phyloP scores from a whole-genome alignment of 2,113 vertebrate species.

The Tragulus kanchil region DNA sequence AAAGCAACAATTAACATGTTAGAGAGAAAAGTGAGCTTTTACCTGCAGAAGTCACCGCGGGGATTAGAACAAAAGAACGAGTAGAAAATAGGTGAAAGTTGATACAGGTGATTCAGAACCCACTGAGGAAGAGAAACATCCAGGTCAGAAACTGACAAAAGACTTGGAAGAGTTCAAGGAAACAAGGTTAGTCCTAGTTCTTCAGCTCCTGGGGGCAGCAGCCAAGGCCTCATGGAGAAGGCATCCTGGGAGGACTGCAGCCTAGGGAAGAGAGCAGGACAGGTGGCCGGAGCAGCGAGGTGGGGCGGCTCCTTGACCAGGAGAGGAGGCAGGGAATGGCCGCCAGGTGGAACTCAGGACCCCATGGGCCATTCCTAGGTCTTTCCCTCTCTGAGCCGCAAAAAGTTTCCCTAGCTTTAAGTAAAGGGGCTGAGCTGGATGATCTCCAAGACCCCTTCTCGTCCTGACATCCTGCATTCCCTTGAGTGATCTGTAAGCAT shows the following conservation, averaged over 20 bases:
- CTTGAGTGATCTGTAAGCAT: not conserved
- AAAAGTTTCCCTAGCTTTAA: not conserved
- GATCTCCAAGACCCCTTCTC: not conserved
- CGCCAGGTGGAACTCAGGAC: not conserved
- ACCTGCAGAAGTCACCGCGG: not conserved
- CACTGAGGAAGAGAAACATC: not conserved
- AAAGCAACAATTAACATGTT: conserved; percentile 12
- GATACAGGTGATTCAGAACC: not conserved
- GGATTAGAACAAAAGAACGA: not conserved
- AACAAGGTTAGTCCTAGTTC: not conserved
- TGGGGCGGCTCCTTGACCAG: not conserved
- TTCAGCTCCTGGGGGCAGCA: not conserved
- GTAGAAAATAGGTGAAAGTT: not conserved
- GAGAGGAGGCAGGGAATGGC: not conserved
- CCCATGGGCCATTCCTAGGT: not conserved
- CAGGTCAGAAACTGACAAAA: conserved; percentile 23
- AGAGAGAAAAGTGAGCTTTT: not conserved
- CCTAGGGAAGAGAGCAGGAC: not conserved
- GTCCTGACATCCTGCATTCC: not conserved
- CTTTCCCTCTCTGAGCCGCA: not conserved
- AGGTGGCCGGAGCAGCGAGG: not conserved
- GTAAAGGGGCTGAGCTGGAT: not conserved
- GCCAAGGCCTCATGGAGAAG: not conserved
- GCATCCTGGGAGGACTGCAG: not conserved
- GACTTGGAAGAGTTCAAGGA: not conserved